These are phyloP conservation scores for Drosophila nigritarsus DNA, from an alignment of 2,888 invertebrate species.

Conservation along the genomic window DNA sequence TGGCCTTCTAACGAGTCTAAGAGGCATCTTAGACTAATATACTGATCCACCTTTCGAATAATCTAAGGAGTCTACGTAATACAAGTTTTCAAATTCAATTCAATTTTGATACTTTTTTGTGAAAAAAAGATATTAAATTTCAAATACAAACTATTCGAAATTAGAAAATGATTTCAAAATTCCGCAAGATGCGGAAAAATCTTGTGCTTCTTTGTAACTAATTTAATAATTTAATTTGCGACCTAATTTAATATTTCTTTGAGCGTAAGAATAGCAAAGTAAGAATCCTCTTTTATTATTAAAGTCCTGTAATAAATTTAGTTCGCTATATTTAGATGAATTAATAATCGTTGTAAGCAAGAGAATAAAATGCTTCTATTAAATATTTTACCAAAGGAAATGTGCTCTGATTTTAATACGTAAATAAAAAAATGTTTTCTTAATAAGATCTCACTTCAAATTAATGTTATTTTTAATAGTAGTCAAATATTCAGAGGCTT, in stretches of 20 bases:
- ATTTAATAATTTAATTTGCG: background rate
- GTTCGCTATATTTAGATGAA: background rate
- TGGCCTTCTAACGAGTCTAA: slow-evolving; percentile 56
- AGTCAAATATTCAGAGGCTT: background rate
- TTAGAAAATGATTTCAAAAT: background rate
- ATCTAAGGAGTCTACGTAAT: background rate
- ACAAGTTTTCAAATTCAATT: background rate
- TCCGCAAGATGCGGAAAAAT: background rate
- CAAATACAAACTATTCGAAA: background rate
- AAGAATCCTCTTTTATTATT: background rate
- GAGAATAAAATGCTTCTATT: background rate
- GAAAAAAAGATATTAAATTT: background rate
- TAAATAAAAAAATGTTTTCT: background rate
- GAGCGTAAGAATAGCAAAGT: background rate
- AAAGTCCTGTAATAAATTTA: background rate
- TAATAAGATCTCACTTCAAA: background rate
- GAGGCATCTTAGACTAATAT: slow-evolving; percentile 52
- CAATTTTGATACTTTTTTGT: background rate
- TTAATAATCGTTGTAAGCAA: background rate
- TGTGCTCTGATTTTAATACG: background rate
- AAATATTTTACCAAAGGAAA: background rate
- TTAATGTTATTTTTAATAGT: background rate
- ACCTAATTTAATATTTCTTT: background rate
- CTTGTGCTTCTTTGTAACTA: background rate
- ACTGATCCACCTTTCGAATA: slow-evolving; percentile 47